Conservation (phyloP, 2,888 invertebrate genomes). For the Dolichomitus sp. region DNA sequence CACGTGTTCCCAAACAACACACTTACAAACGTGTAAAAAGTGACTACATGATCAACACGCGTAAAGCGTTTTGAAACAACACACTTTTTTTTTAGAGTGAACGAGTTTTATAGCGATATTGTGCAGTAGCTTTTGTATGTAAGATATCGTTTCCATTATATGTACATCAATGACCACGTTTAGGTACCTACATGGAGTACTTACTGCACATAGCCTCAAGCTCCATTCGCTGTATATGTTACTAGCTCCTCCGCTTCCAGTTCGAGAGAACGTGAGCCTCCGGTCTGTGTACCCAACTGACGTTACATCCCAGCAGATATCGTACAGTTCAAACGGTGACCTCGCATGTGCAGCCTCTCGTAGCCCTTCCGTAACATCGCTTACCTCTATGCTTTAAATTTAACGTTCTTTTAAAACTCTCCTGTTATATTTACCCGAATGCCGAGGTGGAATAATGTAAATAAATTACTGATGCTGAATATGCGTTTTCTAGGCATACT, state of each 20-base stretch:
- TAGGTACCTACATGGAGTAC: neutral
- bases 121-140: neutral
- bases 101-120: neutral
- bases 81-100: no score
- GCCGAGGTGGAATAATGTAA: conserved; percentile 8
- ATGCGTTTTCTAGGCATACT: neutral
- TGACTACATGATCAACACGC: no score
- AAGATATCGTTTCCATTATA: neutral
- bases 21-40: no score
- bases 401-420: conserved; percentile 40
- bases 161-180: conserved; percentile 8
- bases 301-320: conserved; percentile 72
- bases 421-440: conserved; percentile 27
- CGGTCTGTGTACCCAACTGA: conserved; percentile 67
- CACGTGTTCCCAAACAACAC: no score
- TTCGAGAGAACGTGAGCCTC: conserved; percentile 6
- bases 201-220: conserved; percentile 4
- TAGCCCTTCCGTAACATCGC: conserved; percentile 5
- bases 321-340: conserved; percentile 63
- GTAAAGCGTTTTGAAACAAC: no score
- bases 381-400: conserved; percentile 41
- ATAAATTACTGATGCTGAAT: neutral
- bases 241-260: conserved; percentile 2
- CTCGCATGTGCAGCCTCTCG: conserved; percentile 61
- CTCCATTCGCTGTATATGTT: conserved; percentile 1